Conservation (phyloP, 1,140 invertebrate genomes). For the Zaprionus kolodkinae region DNA sequence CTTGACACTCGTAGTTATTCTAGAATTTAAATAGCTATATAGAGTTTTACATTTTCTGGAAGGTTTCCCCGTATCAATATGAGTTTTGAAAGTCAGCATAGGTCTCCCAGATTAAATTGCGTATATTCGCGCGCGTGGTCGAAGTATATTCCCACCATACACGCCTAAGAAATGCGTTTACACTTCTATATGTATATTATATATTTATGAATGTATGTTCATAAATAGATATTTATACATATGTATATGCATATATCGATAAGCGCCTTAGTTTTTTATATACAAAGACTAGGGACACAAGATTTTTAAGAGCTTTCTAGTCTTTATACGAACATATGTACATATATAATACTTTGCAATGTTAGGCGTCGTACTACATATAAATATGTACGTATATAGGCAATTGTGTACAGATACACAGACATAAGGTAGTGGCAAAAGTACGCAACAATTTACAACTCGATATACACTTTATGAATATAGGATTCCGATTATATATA, state of each 20-base stretch:
- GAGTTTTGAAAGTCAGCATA: no score
- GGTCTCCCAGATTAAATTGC: no score
- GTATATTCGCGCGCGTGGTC: no score
- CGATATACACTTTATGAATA: not conserved
- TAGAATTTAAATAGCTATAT: no score
- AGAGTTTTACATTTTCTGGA: no score
- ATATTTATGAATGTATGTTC: not conserved
- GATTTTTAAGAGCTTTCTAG: not conserved
- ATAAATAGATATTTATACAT: not conserved
- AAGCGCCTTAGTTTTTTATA: not conserved
- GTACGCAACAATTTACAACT: no score
- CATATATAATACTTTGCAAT: not conserved
- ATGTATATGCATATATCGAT: constrained; percentile 1
- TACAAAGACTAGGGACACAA: not conserved
- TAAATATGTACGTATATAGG: not conserved
- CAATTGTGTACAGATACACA: constrained; percentile 2
- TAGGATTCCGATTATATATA: not conserved
- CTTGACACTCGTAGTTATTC: no score
- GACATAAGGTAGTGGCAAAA: not conserved
- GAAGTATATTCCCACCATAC: no score
- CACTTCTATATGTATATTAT: not conserved
- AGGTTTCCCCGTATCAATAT: no score
- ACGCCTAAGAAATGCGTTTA: not conserved
- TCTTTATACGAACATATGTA: not conserved
- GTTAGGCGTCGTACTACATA: not conserved